phyloP scores from a whole-genome alignment of 2,797 vertebrate genomes.

The Phoebastria nigripes region DNA sequence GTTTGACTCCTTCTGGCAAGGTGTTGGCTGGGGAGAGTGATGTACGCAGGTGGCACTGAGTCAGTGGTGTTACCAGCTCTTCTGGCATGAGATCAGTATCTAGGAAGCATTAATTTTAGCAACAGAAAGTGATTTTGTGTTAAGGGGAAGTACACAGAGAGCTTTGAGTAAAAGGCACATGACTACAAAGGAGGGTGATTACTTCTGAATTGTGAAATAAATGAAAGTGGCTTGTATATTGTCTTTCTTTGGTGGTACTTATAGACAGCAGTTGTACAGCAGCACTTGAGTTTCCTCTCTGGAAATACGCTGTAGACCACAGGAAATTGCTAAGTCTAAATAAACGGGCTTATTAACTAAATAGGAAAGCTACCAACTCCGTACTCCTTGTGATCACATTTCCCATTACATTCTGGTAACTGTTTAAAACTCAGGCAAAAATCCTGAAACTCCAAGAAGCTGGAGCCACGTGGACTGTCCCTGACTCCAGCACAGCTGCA shows the following conservation, averaged over 20 bases:
- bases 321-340: constrained; percentile 46
- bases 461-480: not conserved
- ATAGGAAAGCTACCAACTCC: constrained; percentile 24
- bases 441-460: not conserved
- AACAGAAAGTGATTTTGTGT: constrained; percentile 27
- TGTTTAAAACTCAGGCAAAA: not conserved
- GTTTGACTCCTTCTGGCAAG: not conserved
- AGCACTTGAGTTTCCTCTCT: constrained; percentile 43
- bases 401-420: not conserved
- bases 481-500: not conserved
- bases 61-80: not conserved
- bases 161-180: constrained; percentile 44
- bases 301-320: constrained; percentile 20
- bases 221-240: constrained; percentile 24
- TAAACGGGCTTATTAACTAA: constrained; percentile 33
- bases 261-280: not conserved
- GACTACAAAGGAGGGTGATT: constrained; percentile 37
- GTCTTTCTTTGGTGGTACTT: constrained; percentile 18
- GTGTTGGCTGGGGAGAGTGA: not conserved
- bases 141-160: constrained; percentile 22
- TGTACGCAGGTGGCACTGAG: not conserved
- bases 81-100: not conserved
- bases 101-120: constrained; percentile 47
- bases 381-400: not conserved
- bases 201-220: constrained; percentile 40